Base-by-base conservation (phyloP, 2,113 vertebrate species). In the Gnathonemus echidnorhynchus region DNA sequence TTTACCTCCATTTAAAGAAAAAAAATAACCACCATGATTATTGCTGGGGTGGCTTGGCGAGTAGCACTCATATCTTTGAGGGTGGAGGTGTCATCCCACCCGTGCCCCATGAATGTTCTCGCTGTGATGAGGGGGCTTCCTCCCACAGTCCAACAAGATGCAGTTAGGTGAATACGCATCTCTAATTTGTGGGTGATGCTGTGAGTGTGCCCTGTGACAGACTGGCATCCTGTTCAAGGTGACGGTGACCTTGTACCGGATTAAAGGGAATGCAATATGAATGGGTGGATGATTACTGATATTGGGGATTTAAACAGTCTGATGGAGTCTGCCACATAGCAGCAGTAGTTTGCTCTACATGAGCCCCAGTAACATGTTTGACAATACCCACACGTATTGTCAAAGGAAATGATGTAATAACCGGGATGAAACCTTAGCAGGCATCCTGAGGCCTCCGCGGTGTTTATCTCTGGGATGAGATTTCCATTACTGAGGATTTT, bases 401-500 rank as follows among this genome's bases (percentile, higher is more conserved):
- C 45, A 86, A 13, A 86, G 31, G 11, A 87, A 31, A 56, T 53
- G 86, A 35, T 27, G 48, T 53, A 53, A 31, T 53, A 49, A 53
- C 17, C 6, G 86, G 49, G 6, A 13, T 24, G 21, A 21, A 53
- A 27, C 5, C 13, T 87, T n/a, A 49, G 86, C 49, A 13, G 5
- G 49, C 24, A 27, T 87, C 15, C n/a, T 31, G 86, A 48, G 11
- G 84, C 84, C 48, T 50, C n/a, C 27, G 46, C 19, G 3, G 46
- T 50, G 84, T 31, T 48, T 48, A 86, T 24, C 45, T 48, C 46
- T 50, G 84, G 24, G 24, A 50, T 27, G 45, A 45, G 13, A 15
- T 52, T 87, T 53, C 49, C 86, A 87, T 87, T 56, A 87, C n/a
- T 19, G 50, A n/a, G 50, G 86, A 87, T 53, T 87, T 11, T 53